phyloP scores from a whole-genome alignment of 2,797 vertebrate species.

The Crax fasciolata region DNA sequence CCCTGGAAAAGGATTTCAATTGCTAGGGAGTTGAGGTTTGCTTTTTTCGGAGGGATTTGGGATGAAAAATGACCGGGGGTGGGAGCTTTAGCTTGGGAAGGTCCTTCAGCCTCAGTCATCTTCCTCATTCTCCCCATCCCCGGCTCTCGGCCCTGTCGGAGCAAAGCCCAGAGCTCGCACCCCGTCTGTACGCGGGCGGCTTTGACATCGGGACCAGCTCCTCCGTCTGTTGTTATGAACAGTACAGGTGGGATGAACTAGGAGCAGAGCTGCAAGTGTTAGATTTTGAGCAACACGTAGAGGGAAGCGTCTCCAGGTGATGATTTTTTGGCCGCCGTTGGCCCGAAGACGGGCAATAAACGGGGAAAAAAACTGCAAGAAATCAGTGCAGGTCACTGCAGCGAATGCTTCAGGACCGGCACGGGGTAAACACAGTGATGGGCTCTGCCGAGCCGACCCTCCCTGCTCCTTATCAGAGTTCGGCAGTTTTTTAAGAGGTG shows the following conservation, averaged over 20 bases:
- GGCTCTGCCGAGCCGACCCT: not conserved
- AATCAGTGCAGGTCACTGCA: not conserved
- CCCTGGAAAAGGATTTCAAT: not conserved
- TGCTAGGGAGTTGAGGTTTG: not conserved
- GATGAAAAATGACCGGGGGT: not conserved
- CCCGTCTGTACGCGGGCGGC: fast-evolving
- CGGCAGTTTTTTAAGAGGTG: not conserved
- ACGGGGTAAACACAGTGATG: not conserved
- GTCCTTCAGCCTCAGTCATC: not conserved
- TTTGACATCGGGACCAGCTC: not conserved
- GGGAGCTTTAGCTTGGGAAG: not conserved
- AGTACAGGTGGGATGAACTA: not conserved
- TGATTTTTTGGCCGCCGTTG: not conserved
- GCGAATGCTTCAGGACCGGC: not conserved
- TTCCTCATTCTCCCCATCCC: not conserved
- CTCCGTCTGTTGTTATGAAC: not conserved
- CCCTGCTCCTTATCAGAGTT: not conserved
- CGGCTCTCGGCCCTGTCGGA: not conserved
- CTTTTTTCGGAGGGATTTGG: not conserved
- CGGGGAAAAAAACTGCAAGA: not conserved
- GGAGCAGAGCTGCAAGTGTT: not conserved
- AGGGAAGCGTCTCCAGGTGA: not conserved
- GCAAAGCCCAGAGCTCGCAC: not conserved
- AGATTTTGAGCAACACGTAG: not conserved
- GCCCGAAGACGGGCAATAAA: not conserved